A percentile compares a stretch with the other conserved stretches of the same genome.
These are phyloP conservation scores for Crotalus horridus DNA, from an alignment of 2,113 vertebrate species.

Conservation along the genomic window DNA sequence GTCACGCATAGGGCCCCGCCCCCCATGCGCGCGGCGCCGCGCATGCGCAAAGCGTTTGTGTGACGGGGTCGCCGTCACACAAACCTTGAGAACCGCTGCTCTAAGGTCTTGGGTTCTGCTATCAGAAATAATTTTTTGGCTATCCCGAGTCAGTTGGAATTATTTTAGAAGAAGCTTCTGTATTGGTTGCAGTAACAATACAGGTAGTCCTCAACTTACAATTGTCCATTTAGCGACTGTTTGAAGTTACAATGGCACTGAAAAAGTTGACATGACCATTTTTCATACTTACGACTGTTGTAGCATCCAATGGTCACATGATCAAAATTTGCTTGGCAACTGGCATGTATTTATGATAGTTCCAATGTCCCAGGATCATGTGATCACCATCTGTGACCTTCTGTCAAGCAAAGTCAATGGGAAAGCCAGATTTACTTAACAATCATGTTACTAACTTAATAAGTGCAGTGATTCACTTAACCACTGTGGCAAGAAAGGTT, in stretches of 20 bases:
- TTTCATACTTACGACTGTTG: background rate
- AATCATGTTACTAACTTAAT: background rate
- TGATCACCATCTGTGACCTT: background rate
- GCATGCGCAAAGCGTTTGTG: too few species aligned
- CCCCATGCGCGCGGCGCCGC: too few species aligned
- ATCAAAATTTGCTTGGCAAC: background rate
- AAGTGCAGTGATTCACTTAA: background rate
- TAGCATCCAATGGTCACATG: background rate
- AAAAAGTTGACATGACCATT: background rate
- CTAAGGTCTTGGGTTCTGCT: background rate
- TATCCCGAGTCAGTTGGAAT: background rate
- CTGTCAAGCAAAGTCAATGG: background rate
- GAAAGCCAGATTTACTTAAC: background rate
- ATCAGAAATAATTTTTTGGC: background rate
- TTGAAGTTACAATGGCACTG: background rate
- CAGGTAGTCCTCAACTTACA: background rate
- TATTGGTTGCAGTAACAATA: background rate
- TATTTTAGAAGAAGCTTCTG: constrained; percentile 17
- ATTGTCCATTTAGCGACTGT: background rate
- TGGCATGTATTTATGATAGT: background rate
- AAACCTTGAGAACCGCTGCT: too few species aligned
- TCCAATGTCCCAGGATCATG: background rate
- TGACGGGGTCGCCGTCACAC: too few species aligned
- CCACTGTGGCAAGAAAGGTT: background rate
- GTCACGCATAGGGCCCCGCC: too few species aligned